phyloP scores from a whole-genome alignment of 1,140 invertebrate species.

The Elymnias hypermnestra region DNA sequence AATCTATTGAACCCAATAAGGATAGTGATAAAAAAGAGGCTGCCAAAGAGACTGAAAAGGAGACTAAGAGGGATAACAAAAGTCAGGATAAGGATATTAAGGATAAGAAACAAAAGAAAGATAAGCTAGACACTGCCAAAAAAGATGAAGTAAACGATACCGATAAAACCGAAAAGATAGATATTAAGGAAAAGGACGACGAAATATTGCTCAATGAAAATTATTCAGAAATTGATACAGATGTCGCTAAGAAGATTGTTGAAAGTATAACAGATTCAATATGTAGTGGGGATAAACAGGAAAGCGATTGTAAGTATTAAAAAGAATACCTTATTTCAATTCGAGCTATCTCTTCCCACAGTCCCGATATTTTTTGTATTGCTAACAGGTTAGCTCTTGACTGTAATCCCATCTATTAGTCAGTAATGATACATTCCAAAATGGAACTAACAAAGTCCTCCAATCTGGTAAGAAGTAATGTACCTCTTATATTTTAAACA shows the following conservation, averaged over 20 bases:
- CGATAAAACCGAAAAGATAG: conserved; percentile 38
- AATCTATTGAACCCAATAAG: conserved; percentile 54
- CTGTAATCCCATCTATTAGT: too few species aligned
- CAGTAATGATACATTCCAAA: too few species aligned
- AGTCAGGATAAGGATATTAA: conserved; percentile 63
- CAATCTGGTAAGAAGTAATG: too few species aligned
- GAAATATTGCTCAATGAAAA: conserved; percentile 64
- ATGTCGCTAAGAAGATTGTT: conserved; percentile 94
- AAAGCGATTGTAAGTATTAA: conserved; percentile 77
- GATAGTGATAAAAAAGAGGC: conserved; percentile 49
- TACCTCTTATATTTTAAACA: too few species aligned
- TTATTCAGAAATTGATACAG: conserved; percentile 81
- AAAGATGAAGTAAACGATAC: conserved; percentile 43
- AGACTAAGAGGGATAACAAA: conserved; percentile 62
- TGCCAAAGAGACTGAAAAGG: conserved; percentile 61
- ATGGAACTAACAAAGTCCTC: too few species aligned
- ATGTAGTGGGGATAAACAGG: conserved; percentile 87
- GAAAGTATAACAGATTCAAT: conserved; percentile 91
- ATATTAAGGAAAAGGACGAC: conserved; percentile 53
- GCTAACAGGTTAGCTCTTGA: too few species aligned
- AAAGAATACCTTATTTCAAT: too few species aligned
- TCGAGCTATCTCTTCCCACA: too few species aligned
- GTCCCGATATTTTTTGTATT: too few species aligned
- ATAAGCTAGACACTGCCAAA: conserved; percentile 34
- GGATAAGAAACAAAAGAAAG: conserved; percentile 57